Percentiles rank a stretch among this genome's conserved stretches.
Evolutionary conservation across 2,888 invertebrate species (phyloP).

Genomic region (Deilephila porcellus): DNA sequence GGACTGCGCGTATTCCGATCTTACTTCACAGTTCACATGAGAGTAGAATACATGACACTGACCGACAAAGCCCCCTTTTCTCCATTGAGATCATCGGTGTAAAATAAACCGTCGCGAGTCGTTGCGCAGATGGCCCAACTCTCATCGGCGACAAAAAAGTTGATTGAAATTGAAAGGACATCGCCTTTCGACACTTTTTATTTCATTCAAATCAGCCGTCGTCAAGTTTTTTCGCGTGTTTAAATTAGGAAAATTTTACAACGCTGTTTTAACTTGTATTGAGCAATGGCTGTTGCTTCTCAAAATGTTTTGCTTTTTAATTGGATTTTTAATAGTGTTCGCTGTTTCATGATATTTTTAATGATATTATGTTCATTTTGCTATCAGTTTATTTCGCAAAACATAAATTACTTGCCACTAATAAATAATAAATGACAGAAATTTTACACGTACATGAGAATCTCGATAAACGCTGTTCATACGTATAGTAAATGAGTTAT

Average conservation of each 20-base stretch:
- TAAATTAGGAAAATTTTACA: conserved; percentile 12
- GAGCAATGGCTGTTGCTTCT: conserved; percentile 20
- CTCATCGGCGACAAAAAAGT: conserved; percentile 35
- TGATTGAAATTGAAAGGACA: conserved; percentile 40
- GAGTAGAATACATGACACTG: conserved; percentile 44
- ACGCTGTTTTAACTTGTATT: conserved; percentile 17
- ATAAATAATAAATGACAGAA: too few relatives aligned
- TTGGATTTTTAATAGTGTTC: not conserved
- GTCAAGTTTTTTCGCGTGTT: not conserved
- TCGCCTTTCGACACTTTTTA: conserved; percentile 21
- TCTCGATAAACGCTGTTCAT: too few relatives aligned
- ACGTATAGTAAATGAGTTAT: too few relatives aligned
- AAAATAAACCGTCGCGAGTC: conserved; percentile 34
- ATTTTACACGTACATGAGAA: too few relatives aligned
- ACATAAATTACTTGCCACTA: too few relatives aligned
- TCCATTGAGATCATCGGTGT: conserved; percentile 37
- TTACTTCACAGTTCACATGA: conserved; percentile 26
- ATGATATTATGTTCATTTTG: not conserved
- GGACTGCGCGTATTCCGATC: not conserved
- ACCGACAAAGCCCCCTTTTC: conserved; percentile 33
- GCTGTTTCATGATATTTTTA: not conserved
- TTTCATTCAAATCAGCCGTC: conserved; percentile 16
- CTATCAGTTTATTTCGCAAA: too few relatives aligned
- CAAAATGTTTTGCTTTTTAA: conserved; percentile 1
- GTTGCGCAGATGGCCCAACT: conserved; percentile 40